Conservation (phyloP, 2,888 invertebrate species). For the Aplocera efformata region DNA sequence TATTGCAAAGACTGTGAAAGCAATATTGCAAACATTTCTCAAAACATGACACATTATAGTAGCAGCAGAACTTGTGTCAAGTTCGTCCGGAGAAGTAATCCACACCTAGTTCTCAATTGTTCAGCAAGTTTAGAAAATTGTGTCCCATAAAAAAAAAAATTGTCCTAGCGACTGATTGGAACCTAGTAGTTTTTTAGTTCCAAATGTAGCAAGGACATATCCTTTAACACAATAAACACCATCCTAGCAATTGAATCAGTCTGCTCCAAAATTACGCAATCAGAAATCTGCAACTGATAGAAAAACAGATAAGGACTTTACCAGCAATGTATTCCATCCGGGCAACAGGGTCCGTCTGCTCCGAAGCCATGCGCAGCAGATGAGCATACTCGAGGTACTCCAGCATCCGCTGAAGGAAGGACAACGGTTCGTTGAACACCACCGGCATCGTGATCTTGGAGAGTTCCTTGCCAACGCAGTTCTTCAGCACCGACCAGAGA, state of each 20-base stretch:
- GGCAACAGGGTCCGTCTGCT: conserved; percentile 88
- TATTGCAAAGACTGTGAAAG: conserved; percentile 56
- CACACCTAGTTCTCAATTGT: too few relatives aligned
- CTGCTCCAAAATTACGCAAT: conserved; percentile 37
- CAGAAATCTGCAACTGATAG: neutral
- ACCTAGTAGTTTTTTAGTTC: too few relatives aligned
- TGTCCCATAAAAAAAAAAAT: too few relatives aligned
- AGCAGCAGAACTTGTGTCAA: too few relatives aligned
- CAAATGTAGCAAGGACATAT: too few relatives aligned
- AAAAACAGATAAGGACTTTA: conserved; percentile 32
- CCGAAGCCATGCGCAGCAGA: conserved; percentile 86
- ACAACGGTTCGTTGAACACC: conserved; percentile 96
- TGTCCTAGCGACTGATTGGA: too few relatives aligned
- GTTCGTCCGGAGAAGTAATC: too few relatives aligned
- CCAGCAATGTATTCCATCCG: conserved; percentile 89
- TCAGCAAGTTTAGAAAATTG: too few relatives aligned
- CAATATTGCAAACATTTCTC: too few relatives aligned
- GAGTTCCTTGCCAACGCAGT: conserved; percentile 95
- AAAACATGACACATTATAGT: too few relatives aligned
- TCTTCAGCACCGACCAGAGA: conserved; percentile 94
- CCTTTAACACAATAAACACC: conserved; percentile 87
- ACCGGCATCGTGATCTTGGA: conserved; percentile 98
- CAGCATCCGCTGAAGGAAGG: conserved; percentile 95
- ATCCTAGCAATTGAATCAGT: conserved; percentile 89
- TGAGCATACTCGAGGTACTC: conserved; percentile 96